phyloP scores from a whole-genome alignment of 2,888 invertebrate species.

The Belgica antarctica region DNA sequence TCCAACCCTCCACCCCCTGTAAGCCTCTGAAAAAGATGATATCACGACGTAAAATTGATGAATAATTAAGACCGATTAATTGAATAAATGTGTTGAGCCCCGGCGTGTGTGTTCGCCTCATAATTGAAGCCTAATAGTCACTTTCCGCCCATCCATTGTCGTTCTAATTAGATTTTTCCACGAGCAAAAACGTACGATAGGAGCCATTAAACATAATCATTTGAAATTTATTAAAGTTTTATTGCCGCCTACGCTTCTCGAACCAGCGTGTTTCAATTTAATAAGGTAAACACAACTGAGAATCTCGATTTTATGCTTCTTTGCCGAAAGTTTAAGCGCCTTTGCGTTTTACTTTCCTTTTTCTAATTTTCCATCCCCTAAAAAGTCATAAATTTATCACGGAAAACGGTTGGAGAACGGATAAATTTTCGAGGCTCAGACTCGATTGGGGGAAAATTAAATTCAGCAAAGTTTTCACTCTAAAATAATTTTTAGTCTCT shows the following conservation, averaged over 20 bases:
- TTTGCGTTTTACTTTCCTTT: too few species aligned
- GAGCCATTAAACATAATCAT: slow-evolving; percentile 12
- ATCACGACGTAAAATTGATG: too few species aligned
- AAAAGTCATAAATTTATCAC: neutral
- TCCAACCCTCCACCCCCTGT: too few species aligned
- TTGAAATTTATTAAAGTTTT: slow-evolving; percentile 25
- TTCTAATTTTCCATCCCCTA: neutral
- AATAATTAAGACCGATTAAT: neutral
- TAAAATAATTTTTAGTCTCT: neutral
- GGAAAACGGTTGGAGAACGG: neutral
- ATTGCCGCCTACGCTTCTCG: neutral
- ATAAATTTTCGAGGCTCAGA: slow-evolving; percentile 16
- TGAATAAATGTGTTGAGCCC: neutral
- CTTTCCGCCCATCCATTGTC: neutral
- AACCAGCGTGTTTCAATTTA: neutral
- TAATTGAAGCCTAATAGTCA: slow-evolving; percentile 5
- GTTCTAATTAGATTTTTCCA: neutral
- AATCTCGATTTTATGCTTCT: neutral
- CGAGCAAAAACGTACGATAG: neutral
- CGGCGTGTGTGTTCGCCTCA: neutral
- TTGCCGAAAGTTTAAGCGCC: neutral
- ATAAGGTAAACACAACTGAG: slow-evolving; percentile 1
- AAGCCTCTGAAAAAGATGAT: too few species aligned
- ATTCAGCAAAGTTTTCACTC: slow-evolving; percentile 1
- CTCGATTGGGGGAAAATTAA: slow-evolving; percentile 6